Percentiles rank a stretch among this genome's conserved stretches.
Evolutionary conservation across 2,888 invertebrate genomes (phyloP).

Genomic region (Stenurella melanura): DNA sequence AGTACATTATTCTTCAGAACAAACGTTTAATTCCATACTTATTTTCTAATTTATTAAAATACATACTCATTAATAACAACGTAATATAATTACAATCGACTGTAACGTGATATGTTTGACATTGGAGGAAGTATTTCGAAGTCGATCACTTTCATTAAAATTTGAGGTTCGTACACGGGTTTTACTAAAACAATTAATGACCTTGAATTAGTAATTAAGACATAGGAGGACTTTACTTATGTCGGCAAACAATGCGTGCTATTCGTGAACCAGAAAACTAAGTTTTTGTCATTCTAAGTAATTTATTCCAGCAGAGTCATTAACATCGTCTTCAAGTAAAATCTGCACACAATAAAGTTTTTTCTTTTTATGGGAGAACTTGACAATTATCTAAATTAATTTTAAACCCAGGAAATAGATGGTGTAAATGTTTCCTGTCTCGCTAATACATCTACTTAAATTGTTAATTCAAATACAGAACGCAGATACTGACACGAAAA

Average conservation of each 20-base stretch:
- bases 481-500: too few species aligned
- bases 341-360: not conserved
- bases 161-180: not conserved
- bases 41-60: too few species aligned
- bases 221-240: not conserved
- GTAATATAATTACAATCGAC: not conserved
- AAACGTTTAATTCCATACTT: too few species aligned
- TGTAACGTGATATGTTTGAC: not conserved
- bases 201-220: conserved; percentile 18
- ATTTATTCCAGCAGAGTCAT: conserved; percentile 13
- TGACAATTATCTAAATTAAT: conserved; percentile 26
- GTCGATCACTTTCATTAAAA: not conserved
- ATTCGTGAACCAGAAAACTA: not conserved
- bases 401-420: conserved; percentile 3
- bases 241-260: not conserved
- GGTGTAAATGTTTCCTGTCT: not conserved
- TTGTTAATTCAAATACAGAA: not conserved
- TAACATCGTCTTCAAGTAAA: not conserved
- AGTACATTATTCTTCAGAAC: too few species aligned
- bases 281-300: not conserved
- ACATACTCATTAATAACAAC: too few species aligned
- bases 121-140: not conserved
- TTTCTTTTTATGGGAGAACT: conserved; percentile 5
- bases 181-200: conserved; percentile 5
- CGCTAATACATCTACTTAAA: not conserved